Evolutionary conservation across 2,888 invertebrate species (phyloP).

Genomic region (Cyaniris semiargus): DNA sequence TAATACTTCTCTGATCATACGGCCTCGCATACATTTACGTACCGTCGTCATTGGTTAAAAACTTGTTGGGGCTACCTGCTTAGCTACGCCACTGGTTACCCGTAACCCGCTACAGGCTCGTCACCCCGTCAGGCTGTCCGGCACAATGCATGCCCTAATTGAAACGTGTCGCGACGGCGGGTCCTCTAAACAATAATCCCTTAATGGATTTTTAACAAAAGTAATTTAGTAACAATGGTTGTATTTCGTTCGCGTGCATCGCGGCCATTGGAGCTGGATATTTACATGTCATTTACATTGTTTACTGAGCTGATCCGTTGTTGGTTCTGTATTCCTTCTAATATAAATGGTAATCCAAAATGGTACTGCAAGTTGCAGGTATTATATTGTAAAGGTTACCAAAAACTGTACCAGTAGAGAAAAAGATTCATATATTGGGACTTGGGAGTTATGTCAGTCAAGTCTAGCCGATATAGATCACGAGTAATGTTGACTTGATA

Average conservation of each 20-base stretch:
- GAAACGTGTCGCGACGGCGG: slow-evolving; percentile 21
- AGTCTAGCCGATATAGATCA: no score
- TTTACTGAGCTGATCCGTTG: not conserved
- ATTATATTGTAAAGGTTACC: not conserved
- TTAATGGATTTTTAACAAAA: slow-evolving; percentile 20
- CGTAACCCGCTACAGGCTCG: not conserved
- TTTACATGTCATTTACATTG: slow-evolving; percentile 24
- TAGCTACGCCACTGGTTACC: not conserved
- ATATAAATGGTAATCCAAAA: not conserved
- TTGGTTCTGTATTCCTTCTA: not conserved
- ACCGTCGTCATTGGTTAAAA: no score
- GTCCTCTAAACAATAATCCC: slow-evolving; percentile 27
- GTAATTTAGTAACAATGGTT: slow-evolving; percentile 28
- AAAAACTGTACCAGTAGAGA: not conserved
- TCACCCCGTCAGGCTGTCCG: not conserved
- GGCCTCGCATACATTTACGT: no score
- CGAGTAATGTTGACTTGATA: no score
- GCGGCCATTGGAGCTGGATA: not conserved
- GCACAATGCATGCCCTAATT: slow-evolving; percentile 22
- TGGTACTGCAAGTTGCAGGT: not conserved
- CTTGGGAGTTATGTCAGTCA: no score
- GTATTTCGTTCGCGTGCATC: slow-evolving; percentile 7
- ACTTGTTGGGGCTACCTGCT: no score
- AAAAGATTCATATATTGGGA: no score
- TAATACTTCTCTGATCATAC: no score